phyloP scores from a whole-genome alignment of 92 coral and sea anemone genomes.

The Plumapathes pennacea region DNA sequence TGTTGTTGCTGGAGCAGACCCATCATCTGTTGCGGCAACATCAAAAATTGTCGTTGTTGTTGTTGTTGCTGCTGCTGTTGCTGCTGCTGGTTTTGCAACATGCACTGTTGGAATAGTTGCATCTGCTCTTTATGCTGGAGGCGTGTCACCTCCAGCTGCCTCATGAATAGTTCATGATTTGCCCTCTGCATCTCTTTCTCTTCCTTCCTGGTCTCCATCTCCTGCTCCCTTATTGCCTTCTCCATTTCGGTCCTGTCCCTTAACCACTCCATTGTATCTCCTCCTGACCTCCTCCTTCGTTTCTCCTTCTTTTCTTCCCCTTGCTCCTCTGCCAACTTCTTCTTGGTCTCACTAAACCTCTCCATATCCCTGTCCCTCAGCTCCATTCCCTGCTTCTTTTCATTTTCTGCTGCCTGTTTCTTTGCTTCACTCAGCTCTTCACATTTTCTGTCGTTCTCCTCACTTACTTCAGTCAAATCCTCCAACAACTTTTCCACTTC shows the following conservation, averaged over 20 bases:
- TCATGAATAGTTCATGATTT: constrained; percentile 4
- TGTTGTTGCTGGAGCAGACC: constrained; percentile 45
- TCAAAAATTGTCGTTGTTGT: constrained; percentile 28
- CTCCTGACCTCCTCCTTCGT: constrained; percentile 32
- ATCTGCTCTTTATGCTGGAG: constrained; percentile 4
- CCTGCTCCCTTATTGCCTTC: constrained; percentile 23
- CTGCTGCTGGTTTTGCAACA: constrained; percentile 4
- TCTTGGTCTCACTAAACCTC: too few species aligned
- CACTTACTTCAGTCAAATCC: too few species aligned
- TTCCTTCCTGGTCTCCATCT: constrained; percentile 13
- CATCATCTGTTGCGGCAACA: constrained; percentile 38
- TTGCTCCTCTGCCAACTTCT: too few species aligned
- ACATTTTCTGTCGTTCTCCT: too few species aligned
- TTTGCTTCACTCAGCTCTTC: too few species aligned
- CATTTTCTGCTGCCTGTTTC: too few species aligned
- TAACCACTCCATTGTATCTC: constrained; percentile 43
- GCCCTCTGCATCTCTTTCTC: constrained; percentile 12
- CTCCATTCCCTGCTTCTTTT: too few species aligned
- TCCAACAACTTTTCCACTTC: too few species aligned
- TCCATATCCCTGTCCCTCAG: too few species aligned
- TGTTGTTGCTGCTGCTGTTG: constrained; percentile 6
- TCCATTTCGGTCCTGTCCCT: constrained; percentile 29
- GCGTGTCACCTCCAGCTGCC: constrained; percentile 3
- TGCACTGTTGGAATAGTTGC: constrained; percentile 3
- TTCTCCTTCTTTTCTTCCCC: constrained; percentile 20